Evolutionary conservation across 2,888 invertebrate species (phyloP).

Genomic region (Eupithecia pulchellata): DNA sequence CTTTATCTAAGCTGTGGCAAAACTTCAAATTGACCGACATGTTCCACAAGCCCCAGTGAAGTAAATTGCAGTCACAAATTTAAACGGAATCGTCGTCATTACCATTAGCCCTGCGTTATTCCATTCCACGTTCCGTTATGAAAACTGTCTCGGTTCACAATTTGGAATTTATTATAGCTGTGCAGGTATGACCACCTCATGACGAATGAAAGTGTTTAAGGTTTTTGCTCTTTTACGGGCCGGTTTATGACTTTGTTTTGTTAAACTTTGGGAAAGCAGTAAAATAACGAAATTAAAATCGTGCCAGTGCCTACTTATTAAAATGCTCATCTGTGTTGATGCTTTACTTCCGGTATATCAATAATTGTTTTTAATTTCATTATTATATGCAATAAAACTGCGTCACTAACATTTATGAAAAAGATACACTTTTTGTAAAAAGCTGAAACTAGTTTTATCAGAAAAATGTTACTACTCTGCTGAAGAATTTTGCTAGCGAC

Average conservation of each 20-base stretch:
- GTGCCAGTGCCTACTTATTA: background rate
- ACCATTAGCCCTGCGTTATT: slow-evolving; percentile 56
- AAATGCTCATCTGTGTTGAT: background rate
- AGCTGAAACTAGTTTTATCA: too few relatives aligned
- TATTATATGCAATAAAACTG: background rate
- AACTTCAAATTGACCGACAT: slow-evolving; percentile 5
- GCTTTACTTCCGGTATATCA: background rate
- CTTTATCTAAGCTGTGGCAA: background rate
- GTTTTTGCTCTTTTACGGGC: background rate
- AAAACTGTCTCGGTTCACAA: slow-evolving; percentile 50
- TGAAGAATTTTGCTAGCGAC: too few relatives aligned
- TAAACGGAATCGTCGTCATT: slow-evolving; percentile 26
- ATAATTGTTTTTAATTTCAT: background rate
- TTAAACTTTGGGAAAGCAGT: background rate
- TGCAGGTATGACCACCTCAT: slow-evolving; percentile 29
- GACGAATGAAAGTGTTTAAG: slow-evolving; percentile 9
- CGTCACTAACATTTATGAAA: too few relatives aligned
- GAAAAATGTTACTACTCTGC: too few relatives aligned
- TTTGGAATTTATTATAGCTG: slow-evolving; percentile 36
- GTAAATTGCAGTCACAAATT: slow-evolving; percentile 22
- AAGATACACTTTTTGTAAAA: too few relatives aligned
- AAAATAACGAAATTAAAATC: background rate
- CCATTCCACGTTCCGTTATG: slow-evolving; percentile 56
- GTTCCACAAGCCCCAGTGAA: background rate
- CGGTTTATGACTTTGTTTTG: background rate